Percentiles rank a stretch among this genome's conserved stretches.
phyloP scores from a whole-genome alignment of 2,888 invertebrate species.

The Brachylomia viminalis region DNA sequence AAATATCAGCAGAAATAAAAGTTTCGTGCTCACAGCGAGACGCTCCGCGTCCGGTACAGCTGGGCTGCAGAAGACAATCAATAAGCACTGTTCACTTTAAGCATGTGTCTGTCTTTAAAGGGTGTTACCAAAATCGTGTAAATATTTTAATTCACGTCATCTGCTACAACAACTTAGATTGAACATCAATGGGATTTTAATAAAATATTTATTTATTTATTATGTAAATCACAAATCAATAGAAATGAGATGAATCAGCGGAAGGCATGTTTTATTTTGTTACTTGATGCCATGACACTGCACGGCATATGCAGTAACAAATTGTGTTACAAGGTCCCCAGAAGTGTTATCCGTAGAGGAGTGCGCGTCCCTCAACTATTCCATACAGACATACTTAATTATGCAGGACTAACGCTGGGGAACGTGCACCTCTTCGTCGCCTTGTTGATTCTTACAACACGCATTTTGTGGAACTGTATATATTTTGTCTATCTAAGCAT shows the following conservation, averaged over 20 bases:
- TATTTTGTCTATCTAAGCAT: too few relatives aligned
- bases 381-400: too few relatives aligned
- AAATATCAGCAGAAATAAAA: constrained; percentile 28
- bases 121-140: neutral
- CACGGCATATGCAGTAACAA: too few relatives aligned
- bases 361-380: too few relatives aligned
- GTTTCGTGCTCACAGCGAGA: constrained; percentile 20
- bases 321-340: too few relatives aligned
- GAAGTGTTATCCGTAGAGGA: too few relatives aligned
- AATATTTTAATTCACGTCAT: neutral
- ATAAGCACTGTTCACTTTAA: constrained; percentile 50
- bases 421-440: too few relatives aligned
- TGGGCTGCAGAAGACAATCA: constrained; percentile 49
- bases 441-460: too few relatives aligned
- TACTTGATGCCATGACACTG: too few relatives aligned
- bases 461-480: too few relatives aligned
- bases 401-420: too few relatives aligned
- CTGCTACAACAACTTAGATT: neutral
- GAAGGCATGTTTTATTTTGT: too few relatives aligned
- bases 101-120: constrained; percentile 11
- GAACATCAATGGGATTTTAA: neutral
- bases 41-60: constrained; percentile 22
- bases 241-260: neutral
- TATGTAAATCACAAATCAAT: neutral
- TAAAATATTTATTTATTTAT: neutral